Percentiles rank a stretch among this genome's conserved stretches.
Evolutionary conservation across 2,113 vertebrate genomes (phyloP).

Genomic region (Sclerurus mexicanus): DNA sequence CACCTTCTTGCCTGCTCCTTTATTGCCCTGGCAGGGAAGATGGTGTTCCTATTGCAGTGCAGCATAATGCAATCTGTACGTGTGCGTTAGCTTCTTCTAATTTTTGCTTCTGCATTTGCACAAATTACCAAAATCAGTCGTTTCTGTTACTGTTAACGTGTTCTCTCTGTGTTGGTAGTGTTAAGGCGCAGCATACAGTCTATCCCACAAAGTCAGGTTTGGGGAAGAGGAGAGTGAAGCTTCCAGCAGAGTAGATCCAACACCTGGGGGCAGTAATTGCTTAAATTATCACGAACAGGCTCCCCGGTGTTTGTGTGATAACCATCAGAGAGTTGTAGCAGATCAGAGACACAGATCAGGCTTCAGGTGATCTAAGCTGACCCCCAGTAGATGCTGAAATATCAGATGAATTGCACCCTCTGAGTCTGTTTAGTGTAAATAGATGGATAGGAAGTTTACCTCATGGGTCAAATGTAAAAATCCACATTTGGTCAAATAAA

Average conservation of each 20-base stretch:
- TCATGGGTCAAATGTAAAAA: background rate
- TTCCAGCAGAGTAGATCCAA: background rate
- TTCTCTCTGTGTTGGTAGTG: background rate
- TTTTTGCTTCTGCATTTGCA: background rate
- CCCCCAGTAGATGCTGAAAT: background rate
- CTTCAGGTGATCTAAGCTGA: background rate
- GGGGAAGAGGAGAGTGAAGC: background rate
- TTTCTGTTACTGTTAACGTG: background rate
- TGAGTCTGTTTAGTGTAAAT: background rate
- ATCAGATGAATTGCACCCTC: background rate
- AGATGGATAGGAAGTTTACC: background rate
- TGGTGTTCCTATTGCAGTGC: background rate
- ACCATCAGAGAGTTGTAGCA: background rate
- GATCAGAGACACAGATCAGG: background rate
- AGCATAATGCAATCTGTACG: background rate
- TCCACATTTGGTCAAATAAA: background rate
- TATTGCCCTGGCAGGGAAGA: background rate
- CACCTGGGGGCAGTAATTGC: slow-evolving; percentile 20
- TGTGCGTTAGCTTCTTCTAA: background rate
- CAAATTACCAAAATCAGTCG: background rate
- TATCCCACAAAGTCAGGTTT: background rate
- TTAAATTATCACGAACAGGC: background rate
- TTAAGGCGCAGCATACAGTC: background rate
- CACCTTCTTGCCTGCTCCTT: background rate
- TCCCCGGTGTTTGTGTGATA: background rate